Conservation (phyloP, 2,888 invertebrate species). For the Catocala fraxini region DNA sequence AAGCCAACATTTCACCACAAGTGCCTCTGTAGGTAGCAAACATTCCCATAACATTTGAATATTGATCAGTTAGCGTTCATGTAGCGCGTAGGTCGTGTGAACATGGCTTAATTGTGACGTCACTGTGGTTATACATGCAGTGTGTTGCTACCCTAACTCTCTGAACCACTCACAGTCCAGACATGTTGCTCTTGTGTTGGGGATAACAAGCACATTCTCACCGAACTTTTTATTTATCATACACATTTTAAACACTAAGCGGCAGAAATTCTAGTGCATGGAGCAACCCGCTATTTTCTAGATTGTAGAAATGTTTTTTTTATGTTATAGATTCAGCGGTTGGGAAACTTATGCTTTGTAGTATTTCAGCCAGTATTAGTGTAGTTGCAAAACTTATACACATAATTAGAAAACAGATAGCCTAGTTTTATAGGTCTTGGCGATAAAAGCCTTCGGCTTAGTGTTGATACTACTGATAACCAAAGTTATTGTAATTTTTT, state of each 20-base stretch:
- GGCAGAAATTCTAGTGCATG: neutral
- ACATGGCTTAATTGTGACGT: constrained; percentile 1
- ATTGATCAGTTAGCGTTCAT: neutral
- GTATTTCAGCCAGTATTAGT: too few species aligned
- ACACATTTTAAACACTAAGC: constrained; percentile 1
- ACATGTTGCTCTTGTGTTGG: neutral
- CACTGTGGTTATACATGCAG: neutral
- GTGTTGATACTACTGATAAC: too few species aligned
- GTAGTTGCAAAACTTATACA: too few species aligned
- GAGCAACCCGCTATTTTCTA: constrained; percentile 7
- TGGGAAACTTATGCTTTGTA: neutral
- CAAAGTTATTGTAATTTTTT: too few species aligned
- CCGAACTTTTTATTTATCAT: constrained; percentile 3
- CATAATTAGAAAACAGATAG: too few species aligned
- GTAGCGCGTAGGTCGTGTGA: neutral
- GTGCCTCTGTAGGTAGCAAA: too few species aligned
- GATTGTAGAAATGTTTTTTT: constrained; percentile 3
- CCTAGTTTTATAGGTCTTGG: too few species aligned
- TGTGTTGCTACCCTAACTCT: neutral
- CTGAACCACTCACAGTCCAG: neutral
- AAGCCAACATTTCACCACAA: too few species aligned
- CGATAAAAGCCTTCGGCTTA: too few species aligned
- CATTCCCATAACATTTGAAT: neutral
- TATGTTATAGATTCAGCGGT: neutral
- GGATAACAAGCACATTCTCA: neutral